Base-by-base conservation (phyloP, 2,888 invertebrate species). In the Automeris io region DNA sequence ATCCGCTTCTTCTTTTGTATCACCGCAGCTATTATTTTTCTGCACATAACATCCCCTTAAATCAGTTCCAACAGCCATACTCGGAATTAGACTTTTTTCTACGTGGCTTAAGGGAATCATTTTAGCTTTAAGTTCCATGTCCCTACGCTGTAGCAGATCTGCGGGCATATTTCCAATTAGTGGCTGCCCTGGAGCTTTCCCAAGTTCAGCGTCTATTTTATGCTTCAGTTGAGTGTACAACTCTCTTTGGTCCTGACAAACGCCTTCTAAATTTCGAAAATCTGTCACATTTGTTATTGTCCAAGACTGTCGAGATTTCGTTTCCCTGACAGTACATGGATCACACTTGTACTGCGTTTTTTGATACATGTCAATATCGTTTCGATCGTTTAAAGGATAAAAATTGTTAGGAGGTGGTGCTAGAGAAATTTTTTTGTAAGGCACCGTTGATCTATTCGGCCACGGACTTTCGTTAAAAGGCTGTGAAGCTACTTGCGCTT, bases 71-170 rank as follows among this genome's bases (percentile, higher is more conserved):
- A 75, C 55, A 8, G 82, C 76, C 76, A 86, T 79, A 51, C 73
- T 86, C 1, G 86, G 86, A 63, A 86, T 82, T 32, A 86, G 61
- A 12, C 74, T 71, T 46, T 86, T 85, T 49, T 86, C 86, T 3
- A 86, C 82, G 44, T 86, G 82, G 49, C 86, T 85, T 35, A 86
- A 63, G 39, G 86, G 86, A 55, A 86, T 82, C 83, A 86, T 83
- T 68, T 85, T 86, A 16, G 85, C 78, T 64, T 86, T 86, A 5
- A 83, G 49, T 41, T 86, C 86, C 70, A 82, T 74, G 41, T 85
- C 86, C 41, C 82, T 66, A 26, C 83, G 72, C 50, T 82, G 85
- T 45, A 83, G 50, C 39, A 82, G 55, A 55, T 85, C 86, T 45
- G 74, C 78, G 5, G 75, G 61, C 44, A 76, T 60, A 44, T 68